Percentiles rank a stretch among this genome's conserved stretches.
Conservation (phyloP, 2,113 vertebrate species). For the Neodontobutis hainanensis region DNA sequence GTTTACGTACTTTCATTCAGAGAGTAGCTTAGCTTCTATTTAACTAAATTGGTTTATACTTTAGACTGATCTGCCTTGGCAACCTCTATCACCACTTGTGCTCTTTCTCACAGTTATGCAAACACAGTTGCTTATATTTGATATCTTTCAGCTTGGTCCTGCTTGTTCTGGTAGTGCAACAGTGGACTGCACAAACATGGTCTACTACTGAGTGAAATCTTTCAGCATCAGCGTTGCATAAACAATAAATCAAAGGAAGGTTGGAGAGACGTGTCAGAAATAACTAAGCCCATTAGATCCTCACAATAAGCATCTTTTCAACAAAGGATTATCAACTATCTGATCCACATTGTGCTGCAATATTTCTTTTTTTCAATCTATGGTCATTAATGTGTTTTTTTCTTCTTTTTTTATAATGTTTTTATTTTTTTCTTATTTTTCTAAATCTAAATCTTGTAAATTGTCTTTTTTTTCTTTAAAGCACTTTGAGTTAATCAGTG, state of each 20-base stretch:
- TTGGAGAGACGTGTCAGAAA: conserved; percentile 35
- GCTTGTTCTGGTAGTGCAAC: not conserved
- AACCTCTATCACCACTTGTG: conserved; percentile 26
- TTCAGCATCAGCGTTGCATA: not conserved
- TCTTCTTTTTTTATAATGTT: no score
- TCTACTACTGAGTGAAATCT: no score
- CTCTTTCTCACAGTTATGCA: conserved; percentile 48
- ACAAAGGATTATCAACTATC: conserved; percentile 38
- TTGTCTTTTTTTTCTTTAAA: no score
- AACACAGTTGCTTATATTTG: conserved; percentile 36
- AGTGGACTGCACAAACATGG: not conserved
- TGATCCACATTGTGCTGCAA: conserved; percentile 37
- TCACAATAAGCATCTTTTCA: conserved; percentile 45
- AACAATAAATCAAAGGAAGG: conserved; percentile 19
- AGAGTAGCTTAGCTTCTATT: conserved; percentile 68
- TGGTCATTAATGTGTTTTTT: no score
- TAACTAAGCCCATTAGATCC: conserved; percentile 45
- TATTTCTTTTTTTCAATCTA: no score
- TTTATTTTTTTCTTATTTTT: no score
- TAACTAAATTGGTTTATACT: conserved; percentile 71
- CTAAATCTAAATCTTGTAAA: no score
- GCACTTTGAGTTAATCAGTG: no score
- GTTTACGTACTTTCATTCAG: conserved; percentile 57
- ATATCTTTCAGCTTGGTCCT: conserved; percentile 16
- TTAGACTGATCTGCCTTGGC: conserved; percentile 58